These are phyloP conservation scores for Amiota minor DNA, from an alignment of 2,888 invertebrate species.

Conservation along the genomic window DNA sequence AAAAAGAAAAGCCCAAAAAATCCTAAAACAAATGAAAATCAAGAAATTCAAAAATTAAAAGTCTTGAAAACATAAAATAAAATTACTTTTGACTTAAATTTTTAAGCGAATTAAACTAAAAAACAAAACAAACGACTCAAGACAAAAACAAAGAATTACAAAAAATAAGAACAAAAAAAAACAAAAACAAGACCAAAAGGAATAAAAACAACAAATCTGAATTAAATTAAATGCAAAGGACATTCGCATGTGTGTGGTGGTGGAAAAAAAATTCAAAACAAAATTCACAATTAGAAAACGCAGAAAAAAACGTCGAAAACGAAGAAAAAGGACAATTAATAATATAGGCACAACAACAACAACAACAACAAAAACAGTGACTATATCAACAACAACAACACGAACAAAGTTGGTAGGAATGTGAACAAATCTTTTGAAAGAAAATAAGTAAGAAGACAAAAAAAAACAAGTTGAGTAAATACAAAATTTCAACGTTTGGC, in stretches of 20 bases:
- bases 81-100: constrained; percentile 38
- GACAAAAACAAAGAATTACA: constrained; percentile 39
- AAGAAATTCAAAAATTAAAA: constrained; percentile 30
- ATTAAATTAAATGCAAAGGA: constrained; percentile 71
- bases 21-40: constrained; percentile 36
- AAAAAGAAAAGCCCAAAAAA: constrained; percentile 38
- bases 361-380: constrained; percentile 48
- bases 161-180: constrained; percentile 36
- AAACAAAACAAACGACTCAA: constrained; percentile 35
- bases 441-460: constrained; percentile 46
- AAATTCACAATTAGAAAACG: constrained; percentile 72
- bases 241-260: constrained; percentile 73
- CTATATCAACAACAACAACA: constrained; percentile 34
- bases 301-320: constrained; percentile 71
- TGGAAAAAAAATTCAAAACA: constrained; percentile 72
- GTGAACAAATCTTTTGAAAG: neutral
- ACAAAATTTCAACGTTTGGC: constrained; percentile 71
- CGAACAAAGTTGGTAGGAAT: neutral
- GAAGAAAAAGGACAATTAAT: constrained; percentile 56
- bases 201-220: constrained; percentile 52
- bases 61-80: constrained; percentile 47
- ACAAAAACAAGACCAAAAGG: neutral
- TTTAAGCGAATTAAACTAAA: constrained; percentile 36
- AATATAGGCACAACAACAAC: constrained; percentile 32
- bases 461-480: constrained; percentile 58